Percentiles rank a stretch among this genome's conserved stretches.
Evolutionary conservation across 2,888 invertebrate genomes (phyloP).

Genomic region (Lordiphosa fenestrarum): DNA sequence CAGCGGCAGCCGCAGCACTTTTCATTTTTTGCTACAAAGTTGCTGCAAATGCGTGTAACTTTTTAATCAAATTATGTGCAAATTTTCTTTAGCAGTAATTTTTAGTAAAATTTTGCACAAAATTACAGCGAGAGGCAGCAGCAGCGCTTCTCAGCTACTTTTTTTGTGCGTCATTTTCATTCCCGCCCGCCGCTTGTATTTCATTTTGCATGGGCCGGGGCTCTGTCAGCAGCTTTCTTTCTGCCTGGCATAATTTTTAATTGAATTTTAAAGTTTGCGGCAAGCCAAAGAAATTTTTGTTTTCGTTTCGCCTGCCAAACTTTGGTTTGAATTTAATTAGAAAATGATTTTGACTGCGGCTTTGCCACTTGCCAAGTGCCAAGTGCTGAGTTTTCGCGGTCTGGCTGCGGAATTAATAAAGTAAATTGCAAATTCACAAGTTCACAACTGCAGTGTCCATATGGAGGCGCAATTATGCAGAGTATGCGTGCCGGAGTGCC

Average conservation of each 20-base stretch:
- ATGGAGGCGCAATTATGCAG: conserved; percentile 26
- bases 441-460: conserved; percentile 19
- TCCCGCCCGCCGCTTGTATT: conserved; percentile 50
- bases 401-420: conserved; percentile 54
- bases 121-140: conserved; percentile 37
- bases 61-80: conserved; percentile 75
- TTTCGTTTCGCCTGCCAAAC: conserved; percentile 58
- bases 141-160: conserved; percentile 1
- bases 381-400: conserved; percentile 44
- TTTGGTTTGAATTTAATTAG: conserved; percentile 69
- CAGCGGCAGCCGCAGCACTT: conserved; percentile 37
- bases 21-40: conserved; percentile 39
- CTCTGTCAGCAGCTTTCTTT: conserved; percentile 10
- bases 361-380: conserved; percentile 47
- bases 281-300: conserved; percentile 69
- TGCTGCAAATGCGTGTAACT: conserved; percentile 71
- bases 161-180: conserved; percentile 20
- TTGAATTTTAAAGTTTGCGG: conserved; percentile 73
- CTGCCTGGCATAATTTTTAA: conserved; percentile 66
- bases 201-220: conserved; percentile 49
- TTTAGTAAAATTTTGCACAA: conserved; percentile 65
- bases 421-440: conserved; percentile 51
- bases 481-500: conserved; percentile 25
- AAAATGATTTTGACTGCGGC: conserved; percentile 72
- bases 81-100: conserved; percentile 75